Evolutionary conservation across 23 tunicate species (phyloP).

Genomic region (Diplosoma virens): DNA sequence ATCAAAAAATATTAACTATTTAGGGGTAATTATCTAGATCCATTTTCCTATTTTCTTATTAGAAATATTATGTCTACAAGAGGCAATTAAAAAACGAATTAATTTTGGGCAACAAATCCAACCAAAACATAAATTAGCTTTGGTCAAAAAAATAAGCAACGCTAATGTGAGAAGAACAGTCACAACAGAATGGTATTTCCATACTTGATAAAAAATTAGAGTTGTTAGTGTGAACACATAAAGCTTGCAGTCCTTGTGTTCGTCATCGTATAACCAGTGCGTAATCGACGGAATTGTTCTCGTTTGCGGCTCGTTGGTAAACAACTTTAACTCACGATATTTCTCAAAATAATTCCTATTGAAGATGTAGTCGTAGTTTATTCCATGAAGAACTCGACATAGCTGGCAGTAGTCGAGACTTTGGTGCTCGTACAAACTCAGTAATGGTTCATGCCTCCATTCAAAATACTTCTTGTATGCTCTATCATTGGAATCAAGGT

Average conservation of each 20-base stretch:
- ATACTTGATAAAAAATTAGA: too few relatives aligned
- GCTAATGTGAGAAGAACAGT: too few relatives aligned
- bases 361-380: constrained; percentile 29
- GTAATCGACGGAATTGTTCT: background rate
- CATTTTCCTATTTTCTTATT: too few relatives aligned
- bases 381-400: constrained; percentile 39
- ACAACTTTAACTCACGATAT: background rate
- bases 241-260: constrained; percentile 8
- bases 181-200: too few relatives aligned
- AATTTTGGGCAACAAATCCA: too few relatives aligned
- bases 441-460: constrained; percentile 7
- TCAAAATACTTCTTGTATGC: constrained; percentile 46
- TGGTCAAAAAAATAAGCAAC: too few relatives aligned
- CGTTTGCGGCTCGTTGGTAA: background rate
- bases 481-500: constrained; percentile 40
- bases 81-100: too few relatives aligned
- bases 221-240: too few relatives aligned
- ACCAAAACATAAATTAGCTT: too few relatives aligned
- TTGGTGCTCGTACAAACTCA: background rate
- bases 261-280: constrained; percentile 4
- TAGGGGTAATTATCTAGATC: too few relatives aligned
- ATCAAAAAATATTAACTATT: too few relatives aligned
- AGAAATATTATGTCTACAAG: too few relatives aligned
- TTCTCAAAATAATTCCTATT: background rate
- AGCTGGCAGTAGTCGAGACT: constrained; percentile 23